Evolutionary conservation across 2,888 invertebrate species (phyloP).

Genomic region (Perdita meconis): DNA sequence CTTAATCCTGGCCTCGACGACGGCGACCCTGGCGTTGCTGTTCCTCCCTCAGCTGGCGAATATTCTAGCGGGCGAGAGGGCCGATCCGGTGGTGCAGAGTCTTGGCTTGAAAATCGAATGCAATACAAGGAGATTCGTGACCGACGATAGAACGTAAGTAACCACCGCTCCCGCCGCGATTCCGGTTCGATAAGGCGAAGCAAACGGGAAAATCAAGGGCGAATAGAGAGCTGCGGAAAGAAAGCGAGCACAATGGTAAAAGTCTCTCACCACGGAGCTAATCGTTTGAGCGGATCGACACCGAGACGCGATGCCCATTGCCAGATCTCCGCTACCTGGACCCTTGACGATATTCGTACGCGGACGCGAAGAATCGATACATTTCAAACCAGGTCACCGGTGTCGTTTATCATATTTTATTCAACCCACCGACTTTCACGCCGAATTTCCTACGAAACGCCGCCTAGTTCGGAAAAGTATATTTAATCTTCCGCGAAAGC

Average conservation of each 20-base stretch:
- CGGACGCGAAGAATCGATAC: slow-evolving; percentile 18
- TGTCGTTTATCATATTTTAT: slow-evolving; percentile 47
- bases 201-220: neutral
- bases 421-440: slow-evolving; percentile 13
- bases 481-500: slow-evolving; percentile 19
- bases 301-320: slow-evolving; percentile 29
- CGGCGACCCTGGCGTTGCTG: slow-evolving; percentile 92
- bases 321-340: slow-evolving; percentile 12
- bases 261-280: slow-evolving; percentile 25
- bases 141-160: slow-evolving; percentile 89
- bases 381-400: slow-evolving; percentile 33
- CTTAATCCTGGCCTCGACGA: slow-evolving; percentile 93
- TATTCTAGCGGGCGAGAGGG: slow-evolving; percentile 88
- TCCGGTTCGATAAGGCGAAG: neutral
- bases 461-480: neutral
- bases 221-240: slow-evolving; percentile 10
- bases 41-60: slow-evolving; percentile 94
- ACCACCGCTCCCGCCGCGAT: neutral
- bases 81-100: slow-evolving; percentile 94
- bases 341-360: slow-evolving; percentile 13
- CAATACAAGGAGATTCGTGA: slow-evolving; percentile 93
- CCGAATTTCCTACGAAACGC: slow-evolving; percentile 19
- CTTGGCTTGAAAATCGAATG: slow-evolving; percentile 95
- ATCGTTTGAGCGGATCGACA: slow-evolving; percentile 51
- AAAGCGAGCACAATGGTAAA: slow-evolving; percentile 28